Base-by-base conservation (phyloP, 2,113 vertebrate genomes). In the Nesoenas mayeri region DNA sequence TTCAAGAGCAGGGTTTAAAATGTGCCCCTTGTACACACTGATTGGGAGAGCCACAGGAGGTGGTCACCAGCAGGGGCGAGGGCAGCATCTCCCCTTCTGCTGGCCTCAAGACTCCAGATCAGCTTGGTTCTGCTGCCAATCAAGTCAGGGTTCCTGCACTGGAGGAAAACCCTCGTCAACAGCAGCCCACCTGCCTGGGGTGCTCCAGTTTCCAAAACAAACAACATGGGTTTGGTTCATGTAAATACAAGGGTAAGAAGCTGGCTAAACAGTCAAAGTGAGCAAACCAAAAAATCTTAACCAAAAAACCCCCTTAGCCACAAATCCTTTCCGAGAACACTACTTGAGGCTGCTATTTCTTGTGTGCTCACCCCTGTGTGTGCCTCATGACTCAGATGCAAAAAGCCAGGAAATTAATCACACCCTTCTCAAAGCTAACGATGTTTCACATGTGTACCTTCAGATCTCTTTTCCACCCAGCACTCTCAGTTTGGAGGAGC, bases 131-230 rank as follows among this genome's bases (percentile, higher is more conserved):
- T 62, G 31, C 32, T 82, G 54, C n/a, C 70, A 53, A 44, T 7
- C 8, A 79, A 44, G 19, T 0, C 15, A 34, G 26, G 17, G 32
- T 1, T 91, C 34, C 29, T 56, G 73, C 19, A 61, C 17, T 5
- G 2, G 21, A 19, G 31, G 34, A 32, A 84, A 93, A 36, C 13
- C 72, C 44, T 31, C 54, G 31, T 17, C 3, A 1, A 54, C 8
- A 89, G 69, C 7, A 81, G 40, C 69, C 15, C 5, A 86, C 17
- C 48, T 47, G 28, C 15, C 34, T 36, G 32, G 9, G 11, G 44
- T 47, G n/a, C 29, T 88, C 26, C 48, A 56, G 47, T 92, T 95
- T 93, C 50, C 91, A 96, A 96, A 92, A 95, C 28, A 94, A 94
- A 69, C 50, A 88, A 20, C 0, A 0, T 61, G 19, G 19, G 66